Conservation (phyloP, 1,140 invertebrate genomes). For the Pseudachorutes palmiensis region DNA sequence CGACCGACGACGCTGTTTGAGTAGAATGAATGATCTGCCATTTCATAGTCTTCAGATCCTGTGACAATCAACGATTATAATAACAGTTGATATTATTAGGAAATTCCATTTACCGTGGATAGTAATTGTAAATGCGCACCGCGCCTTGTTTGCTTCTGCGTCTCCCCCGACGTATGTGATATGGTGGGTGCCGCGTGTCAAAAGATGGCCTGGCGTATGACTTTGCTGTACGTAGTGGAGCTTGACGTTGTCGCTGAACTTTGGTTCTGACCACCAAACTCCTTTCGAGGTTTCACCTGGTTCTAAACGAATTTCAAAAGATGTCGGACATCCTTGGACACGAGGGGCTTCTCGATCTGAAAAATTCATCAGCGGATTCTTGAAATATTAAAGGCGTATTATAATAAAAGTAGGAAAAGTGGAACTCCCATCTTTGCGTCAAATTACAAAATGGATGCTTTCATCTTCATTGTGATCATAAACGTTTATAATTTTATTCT, state of each 20-base stretch:
- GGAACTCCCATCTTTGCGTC: no score
- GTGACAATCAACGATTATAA: neutral
- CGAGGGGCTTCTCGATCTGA: constrained; percentile 52
- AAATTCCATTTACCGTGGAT: constrained; percentile 48
- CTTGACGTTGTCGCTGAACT: constrained; percentile 55
- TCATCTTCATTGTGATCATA: no score
- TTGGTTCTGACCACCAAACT: constrained; percentile 60
- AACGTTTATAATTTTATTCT: no score
- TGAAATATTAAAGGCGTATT: constrained; percentile 9
- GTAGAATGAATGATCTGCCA: constrained; percentile 36
- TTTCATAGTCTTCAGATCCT: constrained; percentile 35
- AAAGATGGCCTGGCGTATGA: constrained; percentile 48
- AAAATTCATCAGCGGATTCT: neutral
- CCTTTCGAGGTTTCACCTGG: constrained; percentile 49
- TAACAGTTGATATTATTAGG: neutral
- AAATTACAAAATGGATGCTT: no score
- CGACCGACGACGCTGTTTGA: constrained; percentile 14
- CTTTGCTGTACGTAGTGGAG: constrained; percentile 36
- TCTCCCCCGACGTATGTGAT: constrained; percentile 57
- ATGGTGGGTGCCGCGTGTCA: constrained; percentile 52
- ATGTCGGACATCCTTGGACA: constrained; percentile 54
- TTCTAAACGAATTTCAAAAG: constrained; percentile 52
- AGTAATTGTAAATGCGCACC: constrained; percentile 55
- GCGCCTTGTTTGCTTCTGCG: constrained; percentile 51
- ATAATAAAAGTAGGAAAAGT: no score